phyloP scores from a whole-genome alignment of 2,113 vertebrate species.

The Bombycilla garrulus region DNA sequence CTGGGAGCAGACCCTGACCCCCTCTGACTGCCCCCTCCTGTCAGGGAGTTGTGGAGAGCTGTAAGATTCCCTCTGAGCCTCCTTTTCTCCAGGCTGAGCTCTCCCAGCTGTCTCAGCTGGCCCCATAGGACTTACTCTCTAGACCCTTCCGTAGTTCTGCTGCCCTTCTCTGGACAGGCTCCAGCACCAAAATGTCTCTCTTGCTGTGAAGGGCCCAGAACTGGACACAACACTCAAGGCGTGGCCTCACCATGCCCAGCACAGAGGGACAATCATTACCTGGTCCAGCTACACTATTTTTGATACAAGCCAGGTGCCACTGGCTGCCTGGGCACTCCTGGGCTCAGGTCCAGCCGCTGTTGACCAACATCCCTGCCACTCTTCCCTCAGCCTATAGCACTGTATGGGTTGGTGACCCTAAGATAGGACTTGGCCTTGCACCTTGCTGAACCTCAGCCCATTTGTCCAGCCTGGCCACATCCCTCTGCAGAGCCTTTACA shows the following conservation, averaged over 20 bases:
- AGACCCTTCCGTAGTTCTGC: background rate
- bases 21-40: no score
- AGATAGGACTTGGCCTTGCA: rapidly evolving
- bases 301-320: background rate
- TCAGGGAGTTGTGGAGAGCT: no score
- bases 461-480: background rate
- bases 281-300: no score
- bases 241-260: no score
- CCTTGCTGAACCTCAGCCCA: background rate
- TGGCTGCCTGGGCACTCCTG: background rate
- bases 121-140: background rate
- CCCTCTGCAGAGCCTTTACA: background rate
- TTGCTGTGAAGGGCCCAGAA: background rate
- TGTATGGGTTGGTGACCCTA: background rate
- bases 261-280: no score
- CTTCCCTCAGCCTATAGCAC: background rate
- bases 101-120: background rate
- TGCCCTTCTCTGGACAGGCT: background rate
- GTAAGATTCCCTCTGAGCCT: no score
- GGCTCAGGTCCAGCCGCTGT: background rate
- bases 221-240: no score
- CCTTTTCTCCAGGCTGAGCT: no score
- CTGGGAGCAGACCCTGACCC: background rate
- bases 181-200: background rate
- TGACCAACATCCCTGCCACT: background rate